A percentile compares a stretch with the other conserved stretches of the same genome.
These are phyloP conservation scores for Thecophora atra DNA, from an alignment of 2,888 invertebrate genomes.

Conservation along the genomic window DNA sequence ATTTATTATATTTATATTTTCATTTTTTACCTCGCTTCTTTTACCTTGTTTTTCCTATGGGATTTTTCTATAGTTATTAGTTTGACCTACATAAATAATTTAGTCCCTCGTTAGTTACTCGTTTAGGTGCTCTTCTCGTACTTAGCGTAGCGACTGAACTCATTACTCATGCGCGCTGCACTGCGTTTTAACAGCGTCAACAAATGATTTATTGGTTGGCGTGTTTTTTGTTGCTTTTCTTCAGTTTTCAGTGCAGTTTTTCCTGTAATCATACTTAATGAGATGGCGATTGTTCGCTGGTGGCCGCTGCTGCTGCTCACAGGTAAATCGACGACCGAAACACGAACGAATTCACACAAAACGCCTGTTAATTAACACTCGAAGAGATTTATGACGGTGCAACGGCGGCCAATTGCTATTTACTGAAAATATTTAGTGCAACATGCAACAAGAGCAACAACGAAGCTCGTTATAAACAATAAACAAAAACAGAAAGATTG, in stretches of 20 bases:
- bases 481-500: neutral
- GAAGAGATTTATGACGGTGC: conserved; percentile 47
- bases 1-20: no score
- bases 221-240: no score
- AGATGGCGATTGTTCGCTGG: conserved; percentile 29
- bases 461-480: no score
- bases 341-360: conserved; percentile 48
- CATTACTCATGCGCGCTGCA: neutral
- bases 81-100: no score
- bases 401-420: conserved; percentile 24
- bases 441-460: neutral
- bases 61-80: no score
- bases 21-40: no score
- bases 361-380: conserved; percentile 51
- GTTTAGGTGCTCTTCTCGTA: no score
- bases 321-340: conserved; percentile 41
- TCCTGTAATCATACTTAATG: conserved; percentile 15
- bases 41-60: no score
- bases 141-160: neutral
- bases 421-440: conserved; percentile 3
- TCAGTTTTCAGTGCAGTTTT: neutral
- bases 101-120: neutral
- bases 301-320: conserved; percentile 26
- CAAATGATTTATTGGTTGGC: neutral
- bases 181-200: neutral